Conservation (phyloP, 2,888 invertebrate species). For the Pachymerium ferrugineum region DNA sequence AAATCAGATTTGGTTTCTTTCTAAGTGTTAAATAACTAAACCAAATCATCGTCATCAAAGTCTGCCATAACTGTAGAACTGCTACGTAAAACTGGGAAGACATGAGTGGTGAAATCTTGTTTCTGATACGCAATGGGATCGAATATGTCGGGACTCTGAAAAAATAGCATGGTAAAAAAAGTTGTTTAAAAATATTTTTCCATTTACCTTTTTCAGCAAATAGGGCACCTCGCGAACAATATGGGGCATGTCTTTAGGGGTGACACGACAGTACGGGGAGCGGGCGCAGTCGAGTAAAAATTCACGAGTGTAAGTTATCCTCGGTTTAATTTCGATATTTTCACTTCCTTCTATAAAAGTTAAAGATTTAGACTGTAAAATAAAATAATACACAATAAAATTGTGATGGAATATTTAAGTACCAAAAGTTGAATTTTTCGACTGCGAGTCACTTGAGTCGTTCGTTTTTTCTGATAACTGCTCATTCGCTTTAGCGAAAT, state of each 20-base stretch:
- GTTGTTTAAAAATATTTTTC: background rate
- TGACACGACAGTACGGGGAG: conserved; percentile 53
- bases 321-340: background rate
- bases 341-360: background rate
- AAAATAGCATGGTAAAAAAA: background rate
- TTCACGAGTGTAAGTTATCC: conserved; percentile 39
- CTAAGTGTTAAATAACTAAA: background rate
- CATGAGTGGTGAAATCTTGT: background rate
- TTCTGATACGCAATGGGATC: conserved; percentile 33
- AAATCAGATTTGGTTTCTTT: background rate
- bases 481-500: no score
- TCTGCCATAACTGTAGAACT: background rate
- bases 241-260: conserved; percentile 54
- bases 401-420: no score
- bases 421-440: background rate
- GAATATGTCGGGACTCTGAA: conserved; percentile 30
- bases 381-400: no score
- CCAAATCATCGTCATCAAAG: background rate
- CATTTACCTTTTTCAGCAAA: conserved; percentile 53
- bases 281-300: conserved; percentile 53
- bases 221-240: conserved; percentile 53
- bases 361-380: no score
- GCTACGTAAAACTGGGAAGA: background rate
- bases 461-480: no score
- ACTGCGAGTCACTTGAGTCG: background rate